These are phyloP conservation scores for Tenualosa thibaudeaui DNA, from an alignment of 2,797 vertebrate species.

Conservation along the genomic window DNA sequence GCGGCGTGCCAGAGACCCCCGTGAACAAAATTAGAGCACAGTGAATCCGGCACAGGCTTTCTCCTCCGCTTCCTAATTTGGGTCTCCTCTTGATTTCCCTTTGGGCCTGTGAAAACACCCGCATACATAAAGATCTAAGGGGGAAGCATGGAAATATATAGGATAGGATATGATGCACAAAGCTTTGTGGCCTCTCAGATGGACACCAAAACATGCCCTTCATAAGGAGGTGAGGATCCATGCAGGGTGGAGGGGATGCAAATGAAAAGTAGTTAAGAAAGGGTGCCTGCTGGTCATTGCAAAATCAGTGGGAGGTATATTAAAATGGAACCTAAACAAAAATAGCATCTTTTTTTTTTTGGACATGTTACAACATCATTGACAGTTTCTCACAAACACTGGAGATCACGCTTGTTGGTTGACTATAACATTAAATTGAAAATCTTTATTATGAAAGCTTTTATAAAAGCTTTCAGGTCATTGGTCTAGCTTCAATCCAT, in stretches of 20 bases:
- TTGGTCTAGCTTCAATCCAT: too few relatives aligned
- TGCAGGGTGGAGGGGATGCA: neutral
- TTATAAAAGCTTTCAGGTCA: too few relatives aligned
- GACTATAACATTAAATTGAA: neutral
- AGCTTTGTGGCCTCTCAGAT: neutral
- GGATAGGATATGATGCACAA: constrained; percentile 6
- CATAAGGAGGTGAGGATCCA: neutral
- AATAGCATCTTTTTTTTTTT: neutral
- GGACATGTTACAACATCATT: neutral
- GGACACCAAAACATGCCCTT: neutral
- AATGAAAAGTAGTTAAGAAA: neutral
- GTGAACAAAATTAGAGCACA: constrained; percentile 35
- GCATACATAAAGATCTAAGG: constrained; percentile 1
- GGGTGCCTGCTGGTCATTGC: neutral
- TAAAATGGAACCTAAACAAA: neutral
- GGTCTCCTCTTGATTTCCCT: constrained; percentile 26
- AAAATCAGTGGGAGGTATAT: neutral
- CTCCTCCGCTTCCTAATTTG: constrained; percentile 29
- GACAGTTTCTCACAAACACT: neutral
- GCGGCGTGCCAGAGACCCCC: constrained; percentile 20
- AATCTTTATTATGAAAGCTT: neutral
- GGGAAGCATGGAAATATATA: neutral
- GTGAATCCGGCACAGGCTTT: constrained; percentile 20
- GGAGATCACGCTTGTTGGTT: too few relatives aligned
- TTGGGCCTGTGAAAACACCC: constrained; percentile 9